Conservation (phyloP, 2,888 invertebrate genomes). For the Troides helena region DNA sequence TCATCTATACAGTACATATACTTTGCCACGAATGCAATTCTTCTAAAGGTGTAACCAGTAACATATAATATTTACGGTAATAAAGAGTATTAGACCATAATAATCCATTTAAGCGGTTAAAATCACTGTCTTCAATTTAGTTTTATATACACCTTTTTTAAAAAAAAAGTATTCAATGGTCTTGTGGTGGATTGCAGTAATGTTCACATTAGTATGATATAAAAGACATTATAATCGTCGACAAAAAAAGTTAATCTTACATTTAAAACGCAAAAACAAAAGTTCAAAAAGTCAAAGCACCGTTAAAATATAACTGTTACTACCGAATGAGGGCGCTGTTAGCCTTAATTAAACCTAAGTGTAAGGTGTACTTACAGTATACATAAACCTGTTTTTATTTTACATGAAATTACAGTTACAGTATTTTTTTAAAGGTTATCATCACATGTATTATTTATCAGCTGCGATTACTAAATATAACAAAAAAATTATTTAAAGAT, state of each 20-base stretch:
- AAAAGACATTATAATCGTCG: neutral
- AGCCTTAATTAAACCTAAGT: slow-evolving; percentile 21
- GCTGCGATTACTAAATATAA: neutral
- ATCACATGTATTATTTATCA: neutral
- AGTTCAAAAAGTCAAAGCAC: slow-evolving; percentile 22
- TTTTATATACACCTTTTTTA: too few species aligned
- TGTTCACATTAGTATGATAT: neutral
- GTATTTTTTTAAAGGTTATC: neutral
- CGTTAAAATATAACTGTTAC: slow-evolving; percentile 25
- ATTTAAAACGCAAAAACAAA: slow-evolving; percentile 20
- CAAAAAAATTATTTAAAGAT: neutral
- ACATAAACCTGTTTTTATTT: neutral
- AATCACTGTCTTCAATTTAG: too few species aligned
- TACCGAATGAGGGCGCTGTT: slow-evolving; percentile 18
- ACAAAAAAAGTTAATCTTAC: neutral
- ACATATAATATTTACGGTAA: too few species aligned
- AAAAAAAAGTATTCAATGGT: too few species aligned
- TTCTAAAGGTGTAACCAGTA: too few species aligned
- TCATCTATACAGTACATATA: too few species aligned
- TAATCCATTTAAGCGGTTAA: too few species aligned
- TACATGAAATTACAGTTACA: neutral
- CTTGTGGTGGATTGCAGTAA: neutral
- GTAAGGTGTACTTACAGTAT: slow-evolving; percentile 11
- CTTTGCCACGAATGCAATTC: too few species aligned
- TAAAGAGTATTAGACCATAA: too few species aligned